phyloP scores from a whole-genome alignment of 1,140 invertebrate species.

The Zaprionus nigranus region DNA sequence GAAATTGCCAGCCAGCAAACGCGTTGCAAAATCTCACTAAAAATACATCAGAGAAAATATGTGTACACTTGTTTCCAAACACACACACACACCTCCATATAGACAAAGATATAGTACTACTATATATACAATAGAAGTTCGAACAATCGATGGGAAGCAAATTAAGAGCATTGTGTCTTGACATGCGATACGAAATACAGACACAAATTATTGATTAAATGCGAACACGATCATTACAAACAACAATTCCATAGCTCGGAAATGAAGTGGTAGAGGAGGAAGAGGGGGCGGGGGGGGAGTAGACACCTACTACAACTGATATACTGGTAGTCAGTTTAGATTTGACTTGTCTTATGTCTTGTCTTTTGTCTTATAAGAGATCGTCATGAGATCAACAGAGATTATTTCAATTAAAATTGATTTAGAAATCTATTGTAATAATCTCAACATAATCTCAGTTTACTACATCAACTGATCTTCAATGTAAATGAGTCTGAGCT shows the following conservation, averaged over 20 bases:
- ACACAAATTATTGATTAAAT: constrained; percentile 70
- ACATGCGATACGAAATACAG: constrained; percentile 34
- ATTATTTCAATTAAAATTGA: not conserved
- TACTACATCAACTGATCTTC: not conserved
- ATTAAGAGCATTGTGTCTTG: constrained; percentile 48
- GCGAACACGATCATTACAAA: constrained; percentile 60
- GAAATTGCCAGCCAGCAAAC: constrained; percentile 38
- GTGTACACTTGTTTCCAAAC: constrained; percentile 9
- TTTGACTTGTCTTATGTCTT: not conserved
- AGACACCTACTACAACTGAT: not conserved
- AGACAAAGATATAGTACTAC: not conserved
- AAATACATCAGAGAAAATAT: constrained; percentile 12
- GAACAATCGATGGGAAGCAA: constrained; percentile 57
- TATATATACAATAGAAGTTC: not conserved
- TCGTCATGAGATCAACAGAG: not conserved
- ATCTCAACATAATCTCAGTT: not conserved
- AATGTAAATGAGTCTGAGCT: too few species aligned
- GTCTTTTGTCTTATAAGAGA: constrained; percentile 2
- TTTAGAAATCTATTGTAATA: not conserved
- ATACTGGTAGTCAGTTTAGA: not conserved
- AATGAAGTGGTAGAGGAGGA: not conserved
- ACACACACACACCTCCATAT: not conserved
- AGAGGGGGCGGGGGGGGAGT: too few species aligned
- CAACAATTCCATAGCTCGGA: constrained; percentile 1
- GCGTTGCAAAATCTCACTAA: constrained; percentile 20